Evolutionary conservation across 2,797 vertebrate genomes (phyloP).

Genomic region (Harpagifer antarcticus): DNA sequence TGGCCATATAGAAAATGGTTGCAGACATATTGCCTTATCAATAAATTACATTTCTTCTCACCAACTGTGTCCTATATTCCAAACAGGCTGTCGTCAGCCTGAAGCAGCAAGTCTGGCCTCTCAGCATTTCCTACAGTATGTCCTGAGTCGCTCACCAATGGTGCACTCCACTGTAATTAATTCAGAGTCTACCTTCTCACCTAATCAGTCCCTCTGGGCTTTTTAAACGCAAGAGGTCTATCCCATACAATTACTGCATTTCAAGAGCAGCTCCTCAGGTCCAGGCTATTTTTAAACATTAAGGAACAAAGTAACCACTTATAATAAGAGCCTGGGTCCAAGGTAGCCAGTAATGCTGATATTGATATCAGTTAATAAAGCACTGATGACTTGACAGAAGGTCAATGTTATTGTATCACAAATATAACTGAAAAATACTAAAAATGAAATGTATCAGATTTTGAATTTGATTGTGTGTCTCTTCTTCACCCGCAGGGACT

Average conservation of each 20-base stretch:
- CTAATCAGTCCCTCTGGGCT: slow-evolving; percentile 63
- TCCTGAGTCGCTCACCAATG: slow-evolving; percentile 29
- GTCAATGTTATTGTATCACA: not conserved
- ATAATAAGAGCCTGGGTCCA: slow-evolving; percentile 14
- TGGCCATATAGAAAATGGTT: slow-evolving; percentile 5
- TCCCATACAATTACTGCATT: slow-evolving; percentile 44
- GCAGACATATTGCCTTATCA: not conserved
- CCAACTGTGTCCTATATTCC: not conserved
- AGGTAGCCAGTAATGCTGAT: not conserved
- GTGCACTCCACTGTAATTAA: slow-evolving; percentile 61
- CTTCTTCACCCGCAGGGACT: not conserved
- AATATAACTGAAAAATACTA: not conserved
- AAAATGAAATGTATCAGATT: not conserved
- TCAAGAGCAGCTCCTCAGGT: slow-evolving; percentile 28
- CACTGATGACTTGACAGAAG: not conserved
- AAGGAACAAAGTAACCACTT: slow-evolving; percentile 27
- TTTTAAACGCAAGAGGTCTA: slow-evolving; percentile 53
- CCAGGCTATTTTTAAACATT: slow-evolving; percentile 42
- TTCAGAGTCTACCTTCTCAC: slow-evolving; percentile 35
- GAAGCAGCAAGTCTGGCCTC: slow-evolving; percentile 3
- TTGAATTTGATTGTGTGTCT: slow-evolving; percentile 4
- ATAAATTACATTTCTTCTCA: not conserved
- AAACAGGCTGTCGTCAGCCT: not conserved
- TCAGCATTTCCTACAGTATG: slow-evolving; percentile 23
- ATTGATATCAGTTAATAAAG: slow-evolving; percentile 5